phyloP scores from a whole-genome alignment of 2,888 invertebrate genomes.

The Apamea epomidion region DNA sequence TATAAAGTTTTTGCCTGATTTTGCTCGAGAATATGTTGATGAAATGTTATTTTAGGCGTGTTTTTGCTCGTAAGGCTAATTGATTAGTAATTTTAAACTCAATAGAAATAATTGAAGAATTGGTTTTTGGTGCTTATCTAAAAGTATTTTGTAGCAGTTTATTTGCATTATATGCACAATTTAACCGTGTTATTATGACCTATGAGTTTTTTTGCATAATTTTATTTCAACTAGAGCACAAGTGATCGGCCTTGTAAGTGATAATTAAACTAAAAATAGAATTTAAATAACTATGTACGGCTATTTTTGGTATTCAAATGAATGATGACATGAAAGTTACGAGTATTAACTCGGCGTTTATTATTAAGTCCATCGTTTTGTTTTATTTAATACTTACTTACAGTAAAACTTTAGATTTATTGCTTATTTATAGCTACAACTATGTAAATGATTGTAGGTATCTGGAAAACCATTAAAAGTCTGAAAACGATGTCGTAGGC shows the following conservation, averaged over 20 bases:
- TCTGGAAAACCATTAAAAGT: background rate
- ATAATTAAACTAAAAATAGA: slow-evolving; percentile 14
- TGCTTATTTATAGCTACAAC: background rate
- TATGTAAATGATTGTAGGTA: background rate
- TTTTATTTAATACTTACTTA: slow-evolving; percentile 1
- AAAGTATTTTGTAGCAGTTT: background rate
- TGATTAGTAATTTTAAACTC: slow-evolving; percentile 11
- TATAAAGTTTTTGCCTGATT: slow-evolving; percentile 36
- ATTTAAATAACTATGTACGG: background rate
- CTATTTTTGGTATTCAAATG: slow-evolving; percentile 28
- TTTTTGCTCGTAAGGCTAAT: slow-evolving; percentile 14
- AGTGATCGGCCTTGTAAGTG: slow-evolving; percentile 3
- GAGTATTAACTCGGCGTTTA: background rate
- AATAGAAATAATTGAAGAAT: background rate
- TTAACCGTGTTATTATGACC: slow-evolving; percentile 1
- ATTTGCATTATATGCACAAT: background rate
- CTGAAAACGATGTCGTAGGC: background rate
- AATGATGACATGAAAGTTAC: slow-evolving; percentile 3
- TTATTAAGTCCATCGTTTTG: slow-evolving; percentile 4
- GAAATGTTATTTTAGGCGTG: background rate
- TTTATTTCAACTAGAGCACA: background rate
- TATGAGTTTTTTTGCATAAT: background rate
- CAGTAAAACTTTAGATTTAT: background rate
- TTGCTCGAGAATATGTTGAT: slow-evolving; percentile 28
- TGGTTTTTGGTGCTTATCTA: background rate